phyloP scores from a whole-genome alignment of 2,113 vertebrate species.

The Ardeotis arabs region DNA sequence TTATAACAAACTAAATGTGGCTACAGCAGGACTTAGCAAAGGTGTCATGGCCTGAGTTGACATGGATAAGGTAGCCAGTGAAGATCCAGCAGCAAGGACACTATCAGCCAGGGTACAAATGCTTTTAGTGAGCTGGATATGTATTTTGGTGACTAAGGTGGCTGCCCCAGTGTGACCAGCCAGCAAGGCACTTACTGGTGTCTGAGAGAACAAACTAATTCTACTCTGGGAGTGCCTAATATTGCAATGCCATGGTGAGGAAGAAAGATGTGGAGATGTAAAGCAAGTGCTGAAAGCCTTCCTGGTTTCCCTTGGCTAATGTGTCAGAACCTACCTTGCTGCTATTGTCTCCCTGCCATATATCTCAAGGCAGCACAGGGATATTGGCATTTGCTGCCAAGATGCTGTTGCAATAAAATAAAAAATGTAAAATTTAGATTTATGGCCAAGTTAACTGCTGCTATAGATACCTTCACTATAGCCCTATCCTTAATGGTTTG shows the following conservation, averaged over 20 bases:
- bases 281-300: background rate
- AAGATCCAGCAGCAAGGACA: background rate
- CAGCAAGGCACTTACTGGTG: background rate
- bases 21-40: background rate
- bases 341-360: background rate
- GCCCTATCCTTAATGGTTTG: too few relatives aligned
- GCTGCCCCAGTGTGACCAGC: background rate
- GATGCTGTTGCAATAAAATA: too few relatives aligned
- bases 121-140: background rate
- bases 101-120: background rate
- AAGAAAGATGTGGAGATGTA: background rate
- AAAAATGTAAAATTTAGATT: too few relatives aligned
- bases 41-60: accelerated
- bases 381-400: background rate
- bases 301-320: background rate
- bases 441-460: too few relatives aligned
- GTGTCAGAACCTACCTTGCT: background rate
- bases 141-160: background rate
- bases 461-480: too few relatives aligned
- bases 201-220: background rate
- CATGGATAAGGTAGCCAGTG: background rate
- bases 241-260: accelerated
- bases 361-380: background rate
- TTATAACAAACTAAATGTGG: background rate
- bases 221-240: accelerated